Base-by-base conservation (phyloP, 2,888 invertebrate species). In the Polia nebulosa region DNA sequence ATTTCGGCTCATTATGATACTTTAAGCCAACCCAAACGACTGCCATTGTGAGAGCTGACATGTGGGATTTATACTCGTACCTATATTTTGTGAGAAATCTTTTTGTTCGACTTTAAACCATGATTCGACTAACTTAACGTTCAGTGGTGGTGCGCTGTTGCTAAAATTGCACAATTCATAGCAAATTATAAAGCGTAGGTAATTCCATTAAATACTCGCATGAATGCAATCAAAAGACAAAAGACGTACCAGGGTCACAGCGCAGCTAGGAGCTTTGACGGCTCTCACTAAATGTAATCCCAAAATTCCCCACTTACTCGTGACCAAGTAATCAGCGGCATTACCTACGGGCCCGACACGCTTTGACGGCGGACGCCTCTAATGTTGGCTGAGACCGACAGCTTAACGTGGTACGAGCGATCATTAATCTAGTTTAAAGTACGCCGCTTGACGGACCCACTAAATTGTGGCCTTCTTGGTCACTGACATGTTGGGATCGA, bases 381-480 rank as follows among this genome's bases (percentile, higher is more conserved):
- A 83, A 81, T 82, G 82, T 79, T 55, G 68, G 53, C 77, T 75
- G 84, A 69, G 77, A 60, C 64, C 69, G 80, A 84, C 82, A 68
- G 82, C 77, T 84, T 75, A 82, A 77, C 77, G 77, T 81, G 61
- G 53, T 61, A 63, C 76, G 73, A 72, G 67, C 65, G 66, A 72
- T 82, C 84, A 81, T 82, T 81, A 82, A 82, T 82, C 82, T 79
- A 79, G 84, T 82, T 79, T 81, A 82, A 81, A 82, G 70, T 77
- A 79, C 72, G 72, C 51, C 57, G 59, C 27, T 63, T 79, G 76
- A 71, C 77, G 58, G 70, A 60, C 63, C 49, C 55, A 74, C 76
- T 79, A 79, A 79, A 83, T n/a, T 76, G 82, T 73, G 61, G 55
- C 65, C 45, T 52, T 60, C 61, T 69, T 61, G 65, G 53, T 53